Percentiles rank a stretch among this genome's conserved stretches.
Evolutionary conservation across 2,888 invertebrate genomes (phyloP).

Genomic region (Nasonia oneida): DNA sequence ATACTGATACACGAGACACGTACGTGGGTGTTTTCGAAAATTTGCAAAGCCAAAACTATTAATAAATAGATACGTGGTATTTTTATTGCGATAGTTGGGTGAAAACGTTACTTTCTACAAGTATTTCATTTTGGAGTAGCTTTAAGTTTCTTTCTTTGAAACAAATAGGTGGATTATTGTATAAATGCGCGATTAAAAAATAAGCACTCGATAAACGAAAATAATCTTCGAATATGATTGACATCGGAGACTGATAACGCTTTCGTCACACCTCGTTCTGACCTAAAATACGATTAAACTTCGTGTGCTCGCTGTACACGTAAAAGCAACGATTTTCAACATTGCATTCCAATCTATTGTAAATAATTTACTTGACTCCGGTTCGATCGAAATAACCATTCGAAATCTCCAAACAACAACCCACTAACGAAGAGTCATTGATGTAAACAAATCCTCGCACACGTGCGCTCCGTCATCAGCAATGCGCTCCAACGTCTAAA

Average conservation of each 20-base stretch:
- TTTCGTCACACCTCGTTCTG: neutral
- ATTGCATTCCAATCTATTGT: no score
- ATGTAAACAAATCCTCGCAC: neutral
- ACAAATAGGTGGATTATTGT: neutral
- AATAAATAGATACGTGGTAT: neutral
- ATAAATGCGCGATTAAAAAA: neutral
- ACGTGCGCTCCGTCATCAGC: neutral
- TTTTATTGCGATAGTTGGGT: no score
- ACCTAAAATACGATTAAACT: neutral
- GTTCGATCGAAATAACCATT: no score
- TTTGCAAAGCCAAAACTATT: neutral
- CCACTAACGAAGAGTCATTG: neutral
- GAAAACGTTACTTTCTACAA: no score
- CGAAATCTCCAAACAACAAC: neutral
- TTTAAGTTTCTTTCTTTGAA: neutral
- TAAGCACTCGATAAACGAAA: neutral
- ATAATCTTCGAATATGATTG: neutral
- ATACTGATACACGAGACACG: neutral
- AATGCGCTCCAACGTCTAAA: neutral
- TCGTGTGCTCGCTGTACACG: no score
- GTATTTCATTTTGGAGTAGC: no score
- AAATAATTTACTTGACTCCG: no score
- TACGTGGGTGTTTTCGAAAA: neutral
- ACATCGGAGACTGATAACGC: neutral
- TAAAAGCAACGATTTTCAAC: no score